These are phyloP conservation scores for Channa striata DNA, from an alignment of 2,797 vertebrate species.

Conservation along the genomic window DNA sequence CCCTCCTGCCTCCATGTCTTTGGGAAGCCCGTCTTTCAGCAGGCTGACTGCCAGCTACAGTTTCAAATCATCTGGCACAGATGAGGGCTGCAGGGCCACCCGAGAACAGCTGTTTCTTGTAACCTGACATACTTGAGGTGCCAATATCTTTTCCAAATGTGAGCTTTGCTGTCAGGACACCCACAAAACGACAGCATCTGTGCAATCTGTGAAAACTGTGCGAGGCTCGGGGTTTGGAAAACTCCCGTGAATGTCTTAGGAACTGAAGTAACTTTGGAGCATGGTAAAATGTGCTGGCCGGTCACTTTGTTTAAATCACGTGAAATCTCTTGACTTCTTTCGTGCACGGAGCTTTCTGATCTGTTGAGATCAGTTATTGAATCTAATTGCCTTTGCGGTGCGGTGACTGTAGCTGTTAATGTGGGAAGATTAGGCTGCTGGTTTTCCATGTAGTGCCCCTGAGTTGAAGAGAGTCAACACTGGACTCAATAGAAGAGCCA, in stretches of 20 bases:
- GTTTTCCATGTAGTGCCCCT: constrained; percentile 63
- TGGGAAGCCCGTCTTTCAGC: constrained; percentile 17
- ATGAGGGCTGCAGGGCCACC: constrained; percentile 71
- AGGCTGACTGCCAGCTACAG: constrained; percentile 22
- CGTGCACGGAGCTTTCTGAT: constrained; percentile 32
- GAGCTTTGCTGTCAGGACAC: constrained; percentile 68
- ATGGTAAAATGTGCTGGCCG: background rate
- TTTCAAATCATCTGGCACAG: constrained; percentile 53
- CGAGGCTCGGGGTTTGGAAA: constrained; percentile 9
- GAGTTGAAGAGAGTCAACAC: constrained; percentile 80
- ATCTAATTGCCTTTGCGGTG: constrained; percentile 72
- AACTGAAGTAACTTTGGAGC: background rate
- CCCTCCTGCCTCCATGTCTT: constrained; percentile 20
- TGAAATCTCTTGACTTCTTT: background rate
- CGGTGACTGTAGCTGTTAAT: constrained; percentile 73
- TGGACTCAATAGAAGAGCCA: constrained; percentile 75
- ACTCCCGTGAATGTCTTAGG: background rate
- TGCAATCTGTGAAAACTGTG: background rate
- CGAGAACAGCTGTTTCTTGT: constrained; percentile 88
- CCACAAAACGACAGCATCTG: constrained; percentile 61
- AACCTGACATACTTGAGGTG: constrained; percentile 85
- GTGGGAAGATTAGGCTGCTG: constrained; percentile 76
- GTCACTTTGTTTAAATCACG: background rate
- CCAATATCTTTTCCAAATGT: constrained; percentile 85
- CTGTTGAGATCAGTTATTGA: constrained; percentile 54